Base-by-base conservation (phyloP, 2,113 vertebrate genomes). In the Mesitornis unicolor region DNA sequence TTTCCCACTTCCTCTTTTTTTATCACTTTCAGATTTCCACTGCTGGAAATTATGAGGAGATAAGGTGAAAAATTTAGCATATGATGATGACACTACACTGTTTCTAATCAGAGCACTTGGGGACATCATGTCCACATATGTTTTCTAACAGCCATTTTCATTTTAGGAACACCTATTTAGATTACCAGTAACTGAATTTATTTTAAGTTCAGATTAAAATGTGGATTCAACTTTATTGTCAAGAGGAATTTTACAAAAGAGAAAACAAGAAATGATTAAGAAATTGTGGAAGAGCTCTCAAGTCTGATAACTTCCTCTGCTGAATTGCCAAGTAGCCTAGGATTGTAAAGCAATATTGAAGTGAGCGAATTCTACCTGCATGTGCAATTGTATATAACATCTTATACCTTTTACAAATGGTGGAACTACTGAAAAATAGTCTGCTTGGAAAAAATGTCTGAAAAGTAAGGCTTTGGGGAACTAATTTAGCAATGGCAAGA, bases 1-100 rank as follows among this genome's bases (percentile, higher is more conserved):
- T 93, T 97, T 94, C 51, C 53, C 56, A 68, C 61, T 92, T 74
- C 10, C 53, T 93, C 51, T 31, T 74, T 84, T 95, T 93, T n/a
- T 92, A 85, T 96, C 91, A 95, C 91, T 85, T 98, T 64, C 70
- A 83, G 17, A 33, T 89, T 97, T 94, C 82, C 50, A 78, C 79
- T 78, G 63, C 24, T 83, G 48, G 50, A 60, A 95, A 78, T 80
- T 87, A n/a, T 7, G 91, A 20, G 60, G 82, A 90, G 16, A 75
- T 35, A 82, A 79, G 6, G 86, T 28, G 9, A 74, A 93, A 88
- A 82, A 57, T 7, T 48, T 65, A 84, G 57, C 43, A 61, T 50
- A 50, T 16, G 18, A 93, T 16, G 18, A 93, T 73, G 47, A 50
- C 16, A 61, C 20, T 33, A 22, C 9, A 16, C 17, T 74, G 14